Conservation (phyloP, 1,140 invertebrate species). For the Euglossa dilemma region DNA sequence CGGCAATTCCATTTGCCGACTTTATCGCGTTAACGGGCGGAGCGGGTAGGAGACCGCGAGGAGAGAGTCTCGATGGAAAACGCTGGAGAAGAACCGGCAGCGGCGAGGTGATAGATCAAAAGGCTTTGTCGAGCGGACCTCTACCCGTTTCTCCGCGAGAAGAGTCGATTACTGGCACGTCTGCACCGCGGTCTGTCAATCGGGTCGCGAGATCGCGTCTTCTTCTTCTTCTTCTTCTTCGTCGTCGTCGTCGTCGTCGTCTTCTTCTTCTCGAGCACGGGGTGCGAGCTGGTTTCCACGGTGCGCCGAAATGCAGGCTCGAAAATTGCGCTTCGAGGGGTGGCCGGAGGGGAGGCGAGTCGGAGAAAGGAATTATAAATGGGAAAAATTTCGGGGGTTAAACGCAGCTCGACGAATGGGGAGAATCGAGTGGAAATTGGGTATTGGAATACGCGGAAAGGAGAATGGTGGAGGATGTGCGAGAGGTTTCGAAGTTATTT, state of each 20-base stretch:
- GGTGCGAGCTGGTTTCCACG: not conserved
- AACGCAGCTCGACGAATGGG: not conserved
- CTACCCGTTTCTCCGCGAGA: not conserved
- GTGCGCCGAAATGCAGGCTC: not conserved
- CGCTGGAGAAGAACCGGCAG: constrained; percentile 16
- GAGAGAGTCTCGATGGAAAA: constrained; percentile 35
- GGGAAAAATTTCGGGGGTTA: not conserved
- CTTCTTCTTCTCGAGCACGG: not conserved
- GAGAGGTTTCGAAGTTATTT: not conserved
- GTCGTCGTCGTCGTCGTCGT: not conserved
- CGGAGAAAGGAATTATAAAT: not conserved
- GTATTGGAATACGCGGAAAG: not conserved
- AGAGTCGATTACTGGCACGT: constrained; percentile 41
- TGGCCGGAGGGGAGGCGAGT: not conserved
- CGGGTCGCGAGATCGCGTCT: not conserved
- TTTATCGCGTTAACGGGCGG: constrained; percentile 65
- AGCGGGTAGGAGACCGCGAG: constrained; percentile 35
- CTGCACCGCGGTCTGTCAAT: constrained; percentile 24
- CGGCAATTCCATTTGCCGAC: constrained; percentile 67
- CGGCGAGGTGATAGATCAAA: constrained; percentile 58
- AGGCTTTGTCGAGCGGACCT: constrained; percentile 41
- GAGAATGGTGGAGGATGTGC: not conserved
- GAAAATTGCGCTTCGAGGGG: not conserved
- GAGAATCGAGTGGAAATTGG: not conserved
- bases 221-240: not conserved